phyloP scores from a whole-genome alignment of 2,888 invertebrate species.

The Melieria omissa region DNA sequence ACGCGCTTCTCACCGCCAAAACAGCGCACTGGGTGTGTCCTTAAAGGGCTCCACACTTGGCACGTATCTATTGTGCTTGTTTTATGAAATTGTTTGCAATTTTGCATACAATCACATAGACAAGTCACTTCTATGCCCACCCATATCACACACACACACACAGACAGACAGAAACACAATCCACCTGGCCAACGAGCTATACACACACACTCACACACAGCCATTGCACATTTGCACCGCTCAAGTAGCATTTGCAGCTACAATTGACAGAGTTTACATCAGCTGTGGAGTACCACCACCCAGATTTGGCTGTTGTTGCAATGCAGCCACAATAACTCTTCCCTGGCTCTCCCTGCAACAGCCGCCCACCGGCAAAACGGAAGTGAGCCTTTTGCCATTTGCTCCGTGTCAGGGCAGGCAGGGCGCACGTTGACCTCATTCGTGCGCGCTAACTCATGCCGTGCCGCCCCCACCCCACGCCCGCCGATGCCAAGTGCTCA shows the following conservation, averaged over 20 bases:
- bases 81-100: no score
- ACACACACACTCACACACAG: constrained; percentile 31
- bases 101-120: not conserved
- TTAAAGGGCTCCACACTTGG: no score
- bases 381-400: constrained; percentile 41
- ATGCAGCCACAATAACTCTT: no score
- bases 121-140: not conserved
- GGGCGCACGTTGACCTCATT: constrained; percentile 47
- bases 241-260: constrained; percentile 55
- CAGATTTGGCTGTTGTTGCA: no score
- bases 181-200: not conserved
- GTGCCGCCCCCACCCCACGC: constrained; percentile 1
- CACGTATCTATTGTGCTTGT: no score
- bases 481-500: not conserved
- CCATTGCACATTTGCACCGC: constrained; percentile 55
- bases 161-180: no score
- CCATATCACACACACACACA: not conserved
- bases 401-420: constrained; percentile 33
- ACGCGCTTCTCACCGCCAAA: no score
- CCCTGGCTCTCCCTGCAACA: no score
- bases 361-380: constrained; percentile 35
- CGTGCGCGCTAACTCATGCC: constrained; percentile 23
- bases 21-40: no score
- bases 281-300: constrained; percentile 18
- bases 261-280: constrained; percentile 29